These are phyloP conservation scores for Heliconius ethilla DNA, from an alignment of 2,888 invertebrate species.

Conservation along the genomic window DNA sequence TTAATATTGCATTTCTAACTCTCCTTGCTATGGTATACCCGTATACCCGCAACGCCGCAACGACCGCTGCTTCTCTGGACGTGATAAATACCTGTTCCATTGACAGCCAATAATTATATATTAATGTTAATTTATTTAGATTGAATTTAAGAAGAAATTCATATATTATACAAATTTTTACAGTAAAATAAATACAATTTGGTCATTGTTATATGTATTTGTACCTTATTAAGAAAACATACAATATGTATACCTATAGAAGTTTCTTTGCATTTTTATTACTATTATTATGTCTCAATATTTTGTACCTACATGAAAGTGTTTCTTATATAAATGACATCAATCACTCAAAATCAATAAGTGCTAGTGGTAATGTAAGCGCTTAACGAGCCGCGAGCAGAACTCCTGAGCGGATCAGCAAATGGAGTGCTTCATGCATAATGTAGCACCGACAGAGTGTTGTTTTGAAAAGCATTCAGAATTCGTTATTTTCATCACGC, in stretches of 20 bases:
- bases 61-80: constrained; percentile 19
- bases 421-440: constrained; percentile 82
- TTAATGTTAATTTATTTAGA: background rate
- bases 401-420: constrained; percentile 81
- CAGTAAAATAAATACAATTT: background rate
- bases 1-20: constrained; percentile 83
- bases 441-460: constrained; percentile 79
- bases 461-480: constrained; percentile 82
- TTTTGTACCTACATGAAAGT: background rate
- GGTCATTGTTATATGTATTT: background rate
- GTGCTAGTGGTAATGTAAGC: constrained; percentile 80
- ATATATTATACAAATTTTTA: background rate
- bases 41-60: constrained; percentile 16
- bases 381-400: constrained; percentile 81
- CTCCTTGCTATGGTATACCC: constrained; percentile 30
- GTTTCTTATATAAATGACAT: constrained; percentile 67
- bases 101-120: constrained; percentile 1
- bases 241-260: background rate
- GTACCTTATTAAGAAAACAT: background rate
- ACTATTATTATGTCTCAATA: background rate
- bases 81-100: constrained; percentile 1
- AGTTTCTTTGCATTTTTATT: background rate
- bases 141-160: background rate
- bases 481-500: constrained; percentile 80
- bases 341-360: constrained; percentile 79